A percentile compares a stretch with the other conserved stretches of the same genome.
Conservation (phyloP, 2,797 vertebrate genomes). For the Percopsis omiscomaycus region DNA sequence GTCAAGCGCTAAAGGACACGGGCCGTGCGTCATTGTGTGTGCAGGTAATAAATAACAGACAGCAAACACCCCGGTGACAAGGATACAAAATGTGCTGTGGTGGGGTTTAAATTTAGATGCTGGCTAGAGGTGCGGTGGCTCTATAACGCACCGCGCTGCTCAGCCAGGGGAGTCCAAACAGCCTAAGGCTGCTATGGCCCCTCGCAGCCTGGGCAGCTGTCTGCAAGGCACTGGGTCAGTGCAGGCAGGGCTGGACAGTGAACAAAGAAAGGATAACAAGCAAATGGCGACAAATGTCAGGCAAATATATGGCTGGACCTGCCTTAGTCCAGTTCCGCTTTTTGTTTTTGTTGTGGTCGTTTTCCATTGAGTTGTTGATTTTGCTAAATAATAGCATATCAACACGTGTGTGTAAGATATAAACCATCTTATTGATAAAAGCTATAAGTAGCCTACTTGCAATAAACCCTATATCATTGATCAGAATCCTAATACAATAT, state of each 20-base stretch:
- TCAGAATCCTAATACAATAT: conserved; percentile 45
- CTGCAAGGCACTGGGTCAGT: conserved; percentile 10
- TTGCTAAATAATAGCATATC: conserved; percentile 19
- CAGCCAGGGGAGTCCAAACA: conserved; percentile 26
- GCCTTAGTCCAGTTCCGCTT: too few species aligned
- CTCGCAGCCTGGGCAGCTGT: conserved; percentile 30
- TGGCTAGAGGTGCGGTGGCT: conserved; percentile 44
- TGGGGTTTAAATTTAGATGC: conserved; percentile 73
- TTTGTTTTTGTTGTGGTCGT: neutral
- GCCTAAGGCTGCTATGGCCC: conserved; percentile 26
- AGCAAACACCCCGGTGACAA: conserved; percentile 54
- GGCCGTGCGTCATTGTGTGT: conserved; percentile 51
- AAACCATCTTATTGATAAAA: conserved; percentile 13
- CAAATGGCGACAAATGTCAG: conserved; percentile 4
- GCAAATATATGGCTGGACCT: too few species aligned
- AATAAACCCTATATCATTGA: conserved; percentile 35
- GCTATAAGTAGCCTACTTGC: conserved; percentile 1
- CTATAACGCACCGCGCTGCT: conserved; percentile 33
- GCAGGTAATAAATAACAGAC: conserved; percentile 67
- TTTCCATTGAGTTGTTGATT: conserved; percentile 12
- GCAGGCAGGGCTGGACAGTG: conserved; percentile 6
- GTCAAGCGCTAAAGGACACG: conserved; percentile 68
- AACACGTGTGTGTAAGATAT: conserved; percentile 22
- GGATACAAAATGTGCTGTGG: conserved; percentile 65
- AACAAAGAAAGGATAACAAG: conserved; percentile 1